Evolutionary conservation across 2,797 vertebrate genomes (phyloP).

Genomic region (Leontocebus nigricollis): DNA sequence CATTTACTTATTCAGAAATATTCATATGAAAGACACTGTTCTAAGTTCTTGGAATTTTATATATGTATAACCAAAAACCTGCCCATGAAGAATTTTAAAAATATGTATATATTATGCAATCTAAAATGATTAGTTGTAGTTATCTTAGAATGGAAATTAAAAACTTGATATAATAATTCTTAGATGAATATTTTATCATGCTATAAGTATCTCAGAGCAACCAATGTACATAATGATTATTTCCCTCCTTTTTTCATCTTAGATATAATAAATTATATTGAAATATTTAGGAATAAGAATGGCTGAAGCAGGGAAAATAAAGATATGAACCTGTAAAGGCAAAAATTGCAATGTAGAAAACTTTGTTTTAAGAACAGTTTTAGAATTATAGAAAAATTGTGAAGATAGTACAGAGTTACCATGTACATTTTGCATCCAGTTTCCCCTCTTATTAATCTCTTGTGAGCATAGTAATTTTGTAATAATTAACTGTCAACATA

Average conservation of each 20-base stretch:
- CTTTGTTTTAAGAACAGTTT: neutral
- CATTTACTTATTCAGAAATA: neutral
- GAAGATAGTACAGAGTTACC: neutral
- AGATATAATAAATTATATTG: neutral
- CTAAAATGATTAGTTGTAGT: neutral
- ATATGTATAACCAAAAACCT: neutral
- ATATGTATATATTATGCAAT: neutral
- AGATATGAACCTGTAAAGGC: neutral
- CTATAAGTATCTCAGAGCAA: neutral
- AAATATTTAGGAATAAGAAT: neutral
- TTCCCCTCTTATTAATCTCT: neutral
- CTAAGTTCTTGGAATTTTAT: neutral
- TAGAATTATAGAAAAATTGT: neutral
- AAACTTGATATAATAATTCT: neutral
- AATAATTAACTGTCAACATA: neutral
- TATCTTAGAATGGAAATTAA: neutral
- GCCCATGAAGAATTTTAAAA: neutral
- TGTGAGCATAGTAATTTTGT: neutral
- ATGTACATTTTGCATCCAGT: neutral
- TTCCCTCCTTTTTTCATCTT: neutral
- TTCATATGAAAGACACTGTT: neutral
- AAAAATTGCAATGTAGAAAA: neutral
- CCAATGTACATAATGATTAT: neutral
- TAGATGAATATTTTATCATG: neutral
- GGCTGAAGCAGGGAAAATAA: neutral